phyloP scores from a whole-genome alignment of 2,113 vertebrate genomes.

The Shinisaurus crocodilurus region DNA sequence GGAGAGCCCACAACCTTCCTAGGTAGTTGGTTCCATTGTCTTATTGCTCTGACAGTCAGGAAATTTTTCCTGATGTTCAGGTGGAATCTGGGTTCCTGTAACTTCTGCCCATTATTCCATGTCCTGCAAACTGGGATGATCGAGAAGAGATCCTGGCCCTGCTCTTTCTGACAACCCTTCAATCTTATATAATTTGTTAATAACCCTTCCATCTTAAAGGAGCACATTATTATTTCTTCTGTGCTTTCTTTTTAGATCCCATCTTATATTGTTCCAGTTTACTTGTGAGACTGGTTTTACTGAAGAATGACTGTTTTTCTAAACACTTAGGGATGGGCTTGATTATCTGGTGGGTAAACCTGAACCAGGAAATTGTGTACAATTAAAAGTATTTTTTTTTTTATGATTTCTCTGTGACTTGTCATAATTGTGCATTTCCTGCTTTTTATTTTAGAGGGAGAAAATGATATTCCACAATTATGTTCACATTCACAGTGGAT shows the following conservation, averaged over 20 bases:
- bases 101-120: too few relatives aligned
- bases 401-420: neutral
- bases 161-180: too few relatives aligned
- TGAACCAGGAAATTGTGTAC: neutral
- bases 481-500: neutral
- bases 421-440: neutral
- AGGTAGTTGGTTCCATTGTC: too few relatives aligned
- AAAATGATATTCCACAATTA: neutral
- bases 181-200: slow-evolving; percentile 2
- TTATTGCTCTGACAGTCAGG: too few relatives aligned
- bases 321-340: neutral
- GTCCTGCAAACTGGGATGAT: too few relatives aligned
- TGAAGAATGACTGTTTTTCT: neutral
- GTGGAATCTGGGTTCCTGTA: too few relatives aligned
- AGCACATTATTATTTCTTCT: neutral
- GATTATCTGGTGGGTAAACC: slow-evolving; percentile 35
- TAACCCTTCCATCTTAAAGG: slow-evolving; percentile 6
- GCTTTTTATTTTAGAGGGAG: neutral
- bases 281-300: slow-evolving; percentile 47
- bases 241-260: slow-evolving; percentile 21
- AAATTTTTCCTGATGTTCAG: too few relatives aligned
- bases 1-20: too few relatives aligned
- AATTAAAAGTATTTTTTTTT: neutral
- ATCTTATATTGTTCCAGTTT: slow-evolving; percentile 21
- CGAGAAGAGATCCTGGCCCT: too few relatives aligned